These are phyloP conservation scores for Alectoris magna DNA, from an alignment of 2,797 vertebrate genomes.

Conservation along the genomic window DNA sequence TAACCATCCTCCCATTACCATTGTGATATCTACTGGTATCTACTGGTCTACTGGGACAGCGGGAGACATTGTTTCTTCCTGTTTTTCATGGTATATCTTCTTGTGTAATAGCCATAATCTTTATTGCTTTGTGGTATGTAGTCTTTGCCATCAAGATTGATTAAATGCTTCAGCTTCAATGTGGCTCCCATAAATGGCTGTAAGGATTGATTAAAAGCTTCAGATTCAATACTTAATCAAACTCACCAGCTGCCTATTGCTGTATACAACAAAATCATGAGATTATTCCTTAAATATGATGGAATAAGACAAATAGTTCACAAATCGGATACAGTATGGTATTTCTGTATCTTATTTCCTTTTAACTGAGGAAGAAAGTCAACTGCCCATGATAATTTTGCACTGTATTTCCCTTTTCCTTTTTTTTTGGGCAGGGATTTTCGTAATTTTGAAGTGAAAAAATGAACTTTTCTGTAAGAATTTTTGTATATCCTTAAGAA, in stretches of 20 bases:
- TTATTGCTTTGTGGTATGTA: constrained; percentile 33
- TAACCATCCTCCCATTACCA: too few relatives aligned
- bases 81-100: background rate
- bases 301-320: background rate
- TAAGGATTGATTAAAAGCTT: constrained; percentile 47
- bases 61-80: background rate
- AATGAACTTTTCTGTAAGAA: background rate
- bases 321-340: background rate
- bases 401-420: background rate
- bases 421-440: background rate
- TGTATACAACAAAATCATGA: background rate
- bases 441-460: background rate
- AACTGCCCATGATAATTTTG: background rate
- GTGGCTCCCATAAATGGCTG: constrained; percentile 15
- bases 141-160: constrained; percentile 17
- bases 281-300: constrained; percentile 7
- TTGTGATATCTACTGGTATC: too few relatives aligned
- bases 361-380: background rate
- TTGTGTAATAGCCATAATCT: background rate
- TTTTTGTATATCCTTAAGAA: background rate
- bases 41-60: background rate
- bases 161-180: constrained; percentile 4
- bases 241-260: background rate
- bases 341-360: background rate
- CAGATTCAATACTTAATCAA: constrained; percentile 57